Evolutionary conservation across 2,113 vertebrate species (phyloP), one percentile per base, ranked within the genome.

Genomic region (Gambusia affinis): DNA sequence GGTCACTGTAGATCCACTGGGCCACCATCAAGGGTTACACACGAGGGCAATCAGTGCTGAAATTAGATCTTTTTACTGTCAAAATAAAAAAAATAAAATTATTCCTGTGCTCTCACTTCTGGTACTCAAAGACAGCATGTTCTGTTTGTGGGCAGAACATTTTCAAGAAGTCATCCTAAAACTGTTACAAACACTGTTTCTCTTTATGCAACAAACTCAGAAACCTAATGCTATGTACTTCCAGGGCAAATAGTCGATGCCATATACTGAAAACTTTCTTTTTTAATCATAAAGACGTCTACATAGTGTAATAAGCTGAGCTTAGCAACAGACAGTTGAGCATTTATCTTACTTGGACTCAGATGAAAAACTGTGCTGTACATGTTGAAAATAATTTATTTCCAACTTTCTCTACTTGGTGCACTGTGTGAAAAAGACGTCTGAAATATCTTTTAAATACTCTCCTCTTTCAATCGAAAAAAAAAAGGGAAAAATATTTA

Each of bases 231-330:
- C 35, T 60, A 17, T 31, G 63, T 30, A 12, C 27, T 31, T 71
- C 54, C 37, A 1, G 69, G 71, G 15, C 64, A 47, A 70, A 44
- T 76, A 51, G 22, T 72, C 27, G 6, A 42, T 4, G 47, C 51
- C 14, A 63, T 67, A 85, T 67, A 62, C 8, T 60, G 31, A 76
- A 70, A 24, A 78, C 19, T 10, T 83, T 10, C 14, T 39, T 63
- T 63, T 85, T 54, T 73, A 66, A 82, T 77, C 64, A 29, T 33
- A 47, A 35, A 70, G 44, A 72, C 31, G 67, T 54, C n/a, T 11
- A 72, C 12, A 28, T 67, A 68, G 10, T 37, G 11, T 64, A 47
- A 35, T 35, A 7, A 30, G 14, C 68, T 70, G 27, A 69, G 35
- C 35, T 60, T 64, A 39, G 28, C 44, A 64, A 44, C 54, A 71